Percentiles rank a stretch among this genome's conserved stretches.
Conservation (phyloP, 2,888 invertebrate genomes). For the Oscheius sp. region DNA sequence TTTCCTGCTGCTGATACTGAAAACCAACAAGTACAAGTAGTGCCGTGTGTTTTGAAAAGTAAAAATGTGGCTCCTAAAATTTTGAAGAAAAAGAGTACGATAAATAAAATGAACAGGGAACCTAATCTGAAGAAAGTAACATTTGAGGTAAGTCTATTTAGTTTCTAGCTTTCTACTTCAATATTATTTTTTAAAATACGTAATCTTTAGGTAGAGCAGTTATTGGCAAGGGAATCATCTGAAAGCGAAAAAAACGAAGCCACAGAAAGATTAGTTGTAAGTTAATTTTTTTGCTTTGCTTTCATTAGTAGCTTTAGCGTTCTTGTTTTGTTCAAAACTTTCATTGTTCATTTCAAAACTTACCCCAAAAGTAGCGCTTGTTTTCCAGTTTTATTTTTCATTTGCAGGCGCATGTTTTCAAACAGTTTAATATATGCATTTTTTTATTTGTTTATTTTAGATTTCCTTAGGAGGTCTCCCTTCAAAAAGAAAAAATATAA, state of each 20-base stretch:
- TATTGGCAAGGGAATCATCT: constrained; percentile 46
- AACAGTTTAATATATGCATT: constrained; percentile 3
- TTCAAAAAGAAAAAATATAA: constrained; percentile 47
- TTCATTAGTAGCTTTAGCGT: not conserved
- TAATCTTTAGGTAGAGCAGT: constrained; percentile 51
- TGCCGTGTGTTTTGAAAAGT: constrained; percentile 25
- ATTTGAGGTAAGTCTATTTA: constrained; percentile 51
- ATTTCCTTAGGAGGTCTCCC: constrained; percentile 57
- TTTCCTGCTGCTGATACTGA: constrained; percentile 22
- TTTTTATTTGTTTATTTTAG: constrained; percentile 19
- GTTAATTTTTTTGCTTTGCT: constrained; percentile 1
- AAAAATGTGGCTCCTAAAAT: constrained; percentile 55
- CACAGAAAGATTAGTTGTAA: constrained; percentile 49
- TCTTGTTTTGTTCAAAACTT: not conserved
- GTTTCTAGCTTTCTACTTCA: not conserved
- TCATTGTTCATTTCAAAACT: no score
- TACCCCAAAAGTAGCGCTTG: no score
- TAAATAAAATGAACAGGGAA: constrained; percentile 48
- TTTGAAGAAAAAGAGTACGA: constrained; percentile 57
- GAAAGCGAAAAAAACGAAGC: constrained; percentile 47
- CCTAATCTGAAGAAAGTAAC: constrained; percentile 57
- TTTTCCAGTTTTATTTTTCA: no score
- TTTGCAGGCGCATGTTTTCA: no score
- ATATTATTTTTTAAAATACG: constrained; percentile 8
- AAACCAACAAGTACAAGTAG: constrained; percentile 27